Evolutionary conservation across 2,113 vertebrate species (phyloP).

Genomic region (Chaetorhynchus papuensis): DNA sequence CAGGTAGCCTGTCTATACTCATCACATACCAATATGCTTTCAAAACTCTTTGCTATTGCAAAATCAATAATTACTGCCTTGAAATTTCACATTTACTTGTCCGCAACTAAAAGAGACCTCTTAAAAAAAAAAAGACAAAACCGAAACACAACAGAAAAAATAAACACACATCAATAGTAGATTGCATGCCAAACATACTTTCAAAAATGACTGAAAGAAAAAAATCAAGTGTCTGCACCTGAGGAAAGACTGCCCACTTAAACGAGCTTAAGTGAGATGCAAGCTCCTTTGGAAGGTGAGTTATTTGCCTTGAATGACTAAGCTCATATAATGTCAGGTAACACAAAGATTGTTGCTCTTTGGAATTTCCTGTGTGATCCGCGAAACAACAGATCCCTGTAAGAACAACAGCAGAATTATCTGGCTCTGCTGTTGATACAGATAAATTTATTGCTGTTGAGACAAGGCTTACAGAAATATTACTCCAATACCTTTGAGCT

Average conservation of each 20-base stretch:
- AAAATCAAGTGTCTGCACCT: neutral
- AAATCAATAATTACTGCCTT: neutral
- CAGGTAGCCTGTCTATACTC: neutral
- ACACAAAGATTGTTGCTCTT: neutral
- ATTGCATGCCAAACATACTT: conserved; percentile 19
- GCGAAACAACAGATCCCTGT: neutral
- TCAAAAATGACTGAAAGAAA: neutral
- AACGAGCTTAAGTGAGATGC: neutral
- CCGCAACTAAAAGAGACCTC: neutral
- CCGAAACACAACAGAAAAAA: neutral
- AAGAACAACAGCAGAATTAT: conserved; percentile 11
- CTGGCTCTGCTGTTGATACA: neutral
- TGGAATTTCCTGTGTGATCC: conserved; percentile 13
- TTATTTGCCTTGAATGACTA: neutral
- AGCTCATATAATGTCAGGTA: neutral
- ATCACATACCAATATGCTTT: neutral
- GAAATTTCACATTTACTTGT: neutral
- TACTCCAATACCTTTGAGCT: conserved; percentile 28
- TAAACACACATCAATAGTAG: neutral
- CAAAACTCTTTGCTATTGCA: neutral
- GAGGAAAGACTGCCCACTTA: neutral
- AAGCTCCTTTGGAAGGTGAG: neutral
- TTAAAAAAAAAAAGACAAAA: neutral
- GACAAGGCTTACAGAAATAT: conserved; percentile 36
- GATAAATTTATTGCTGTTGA: conserved; percentile 22